These are phyloP conservation scores for Calephelis perditalis DNA, from an alignment of 2,888 invertebrate species.

Conservation along the genomic window DNA sequence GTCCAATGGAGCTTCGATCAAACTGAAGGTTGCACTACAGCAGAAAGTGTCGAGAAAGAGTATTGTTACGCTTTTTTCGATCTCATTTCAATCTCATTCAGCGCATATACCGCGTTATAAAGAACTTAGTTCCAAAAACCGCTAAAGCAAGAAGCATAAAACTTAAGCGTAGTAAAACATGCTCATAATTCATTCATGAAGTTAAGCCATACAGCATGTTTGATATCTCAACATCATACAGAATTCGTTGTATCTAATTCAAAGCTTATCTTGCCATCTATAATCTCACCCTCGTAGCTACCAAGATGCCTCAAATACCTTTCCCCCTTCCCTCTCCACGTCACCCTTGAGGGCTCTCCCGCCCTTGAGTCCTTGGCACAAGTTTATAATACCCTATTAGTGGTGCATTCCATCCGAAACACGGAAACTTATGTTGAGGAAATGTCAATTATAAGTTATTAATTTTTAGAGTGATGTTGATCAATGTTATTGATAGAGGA, in stretches of 20 bases:
- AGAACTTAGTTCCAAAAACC: background rate
- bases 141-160: constrained; percentile 2
- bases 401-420: constrained; percentile 52
- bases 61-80: no score
- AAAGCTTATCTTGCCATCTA: constrained; percentile 74
- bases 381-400: constrained; percentile 76
- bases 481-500: no score
- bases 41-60: no score
- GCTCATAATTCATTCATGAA: constrained; percentile 70
- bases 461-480: background rate
- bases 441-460: constrained; percentile 24
- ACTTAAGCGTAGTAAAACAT: constrained; percentile 47
- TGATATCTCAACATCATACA: constrained; percentile 71
- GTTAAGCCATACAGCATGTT: constrained; percentile 50
- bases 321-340: constrained; percentile 35
- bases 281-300: constrained; percentile 60
- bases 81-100: no score
- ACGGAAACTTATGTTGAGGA: constrained; percentile 39
- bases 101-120: no score
- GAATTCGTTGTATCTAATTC: constrained; percentile 75
- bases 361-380: constrained; percentile 56
- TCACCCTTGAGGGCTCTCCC: constrained; percentile 43
- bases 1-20: no score
- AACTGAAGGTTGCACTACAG: no score
- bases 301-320: constrained; percentile 60